A percentile compares a stretch with the other conserved stretches of the same genome.
Conservation (phyloP, 2,888 invertebrate genomes). For the Auanema freiburgensis region DNA sequence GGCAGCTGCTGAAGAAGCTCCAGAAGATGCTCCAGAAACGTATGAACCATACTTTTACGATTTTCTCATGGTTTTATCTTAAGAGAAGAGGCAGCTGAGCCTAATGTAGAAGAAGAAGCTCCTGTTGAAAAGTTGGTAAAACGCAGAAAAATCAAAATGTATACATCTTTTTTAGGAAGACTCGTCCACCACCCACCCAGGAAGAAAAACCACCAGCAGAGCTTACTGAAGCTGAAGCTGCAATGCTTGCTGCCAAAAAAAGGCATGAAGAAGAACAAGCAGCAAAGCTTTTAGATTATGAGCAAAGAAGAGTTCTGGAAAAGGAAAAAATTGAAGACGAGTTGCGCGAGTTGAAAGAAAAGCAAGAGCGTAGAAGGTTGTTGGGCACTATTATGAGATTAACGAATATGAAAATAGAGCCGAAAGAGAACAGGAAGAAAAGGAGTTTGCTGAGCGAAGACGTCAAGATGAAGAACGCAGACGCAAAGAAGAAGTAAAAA, state of each 20-base stretch:
- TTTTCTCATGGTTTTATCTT: too few relatives aligned
- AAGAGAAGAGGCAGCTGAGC: too few relatives aligned
- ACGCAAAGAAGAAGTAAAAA: slow-evolving; percentile 50
- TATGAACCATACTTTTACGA: too few relatives aligned
- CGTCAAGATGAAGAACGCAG: slow-evolving; percentile 58
- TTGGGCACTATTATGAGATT: too few relatives aligned
- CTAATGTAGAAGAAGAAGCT: too few relatives aligned
- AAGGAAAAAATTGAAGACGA: slow-evolving; percentile 77
- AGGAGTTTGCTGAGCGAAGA: slow-evolving; percentile 53
- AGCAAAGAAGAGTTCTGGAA: slow-evolving; percentile 72
- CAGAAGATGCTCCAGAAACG: slow-evolving; percentile 14
- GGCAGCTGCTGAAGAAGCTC: slow-evolving; percentile 21
- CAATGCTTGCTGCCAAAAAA: slow-evolving; percentile 63
- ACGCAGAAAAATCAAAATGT: too few relatives aligned
- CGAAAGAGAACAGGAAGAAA: slow-evolving; percentile 59
- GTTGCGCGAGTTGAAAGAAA: slow-evolving; percentile 91
- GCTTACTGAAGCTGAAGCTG: slow-evolving; percentile 63
- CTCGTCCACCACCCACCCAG: slow-evolving; percentile 45
- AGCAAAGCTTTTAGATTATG: slow-evolving; percentile 62
- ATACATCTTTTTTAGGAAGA: slow-evolving; percentile 26
- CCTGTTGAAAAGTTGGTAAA: too few relatives aligned
- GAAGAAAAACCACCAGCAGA: slow-evolving; percentile 57
- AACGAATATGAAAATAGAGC: slow-evolving; percentile 5
- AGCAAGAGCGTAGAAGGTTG: slow-evolving; percentile 74
- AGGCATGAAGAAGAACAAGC: slow-evolving; percentile 65